Evolutionary conservation across 2,113 vertebrate species (phyloP), one percentile per base, ranked within the genome.

Genomic region (Pyxicephalus adspersus): DNA sequence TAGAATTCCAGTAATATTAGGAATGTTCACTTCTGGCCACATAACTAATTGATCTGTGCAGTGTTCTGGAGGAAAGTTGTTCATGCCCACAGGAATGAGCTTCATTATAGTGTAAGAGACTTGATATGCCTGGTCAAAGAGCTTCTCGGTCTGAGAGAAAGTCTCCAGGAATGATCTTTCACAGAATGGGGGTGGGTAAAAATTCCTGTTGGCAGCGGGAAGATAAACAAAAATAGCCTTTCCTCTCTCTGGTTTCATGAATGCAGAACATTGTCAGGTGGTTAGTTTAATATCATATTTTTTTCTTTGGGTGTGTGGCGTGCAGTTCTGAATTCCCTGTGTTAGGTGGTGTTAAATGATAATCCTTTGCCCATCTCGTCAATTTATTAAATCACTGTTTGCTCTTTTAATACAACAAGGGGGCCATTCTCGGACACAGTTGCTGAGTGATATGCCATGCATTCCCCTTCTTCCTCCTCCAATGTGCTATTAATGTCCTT

Each of bases 151-250:
- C 57, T 26, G 19, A 75, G 7, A 64, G 79, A 64, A 55, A 74
- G 51, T 45, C 29, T 82, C 64, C 61, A 65, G 61, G 71, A 82
- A 75, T 82, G 70, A 82, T 38, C 61, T 22, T 75, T 66, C 61
- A 66, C 16, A 57, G 71, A 64, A 66, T 65, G 71, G 70, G 63
- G 61, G 70, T 50, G 34, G 80, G 80, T 55, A 66, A 45, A 61
- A 75, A 66, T 82, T 34, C 31, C 20, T 26, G 29, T 75, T 82
- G 63, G 80, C 63, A 45, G 18, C 66, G 22, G 23, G 50, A 75
- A 75, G 70, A 82, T 82, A 82, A 82, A 82, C 71, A 82, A 75
- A 82, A 82, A 82, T 75, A 82, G 71, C 61, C 61, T 63, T 64
- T 66, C 63, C 60, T 82, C 78, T 55, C 22, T 70, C 76, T 57